Evolutionary conservation across 2,888 invertebrate genomes (phyloP).

Genomic region (Sesia bembeciformis): DNA sequence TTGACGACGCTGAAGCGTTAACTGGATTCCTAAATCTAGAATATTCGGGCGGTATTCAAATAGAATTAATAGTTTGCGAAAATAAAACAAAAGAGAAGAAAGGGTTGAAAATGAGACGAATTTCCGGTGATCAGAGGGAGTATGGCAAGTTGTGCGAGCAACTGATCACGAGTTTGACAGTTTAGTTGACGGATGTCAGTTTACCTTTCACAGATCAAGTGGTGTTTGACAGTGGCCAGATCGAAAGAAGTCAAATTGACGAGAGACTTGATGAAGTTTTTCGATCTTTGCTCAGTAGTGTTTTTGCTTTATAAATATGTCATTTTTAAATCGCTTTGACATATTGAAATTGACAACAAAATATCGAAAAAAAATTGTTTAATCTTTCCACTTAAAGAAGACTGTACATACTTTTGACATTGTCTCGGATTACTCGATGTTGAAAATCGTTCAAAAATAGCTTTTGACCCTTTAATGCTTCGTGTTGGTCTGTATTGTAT

Average conservation of each 20-base stretch:
- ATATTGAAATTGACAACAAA: neutral
- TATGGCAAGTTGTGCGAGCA: constrained; percentile 92
- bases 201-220: neutral
- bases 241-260: neutral
- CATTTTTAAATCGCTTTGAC: constrained; percentile 2
- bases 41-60: constrained; percentile 89
- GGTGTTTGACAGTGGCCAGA: neutral
- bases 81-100: constrained; percentile 82
- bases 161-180: constrained; percentile 88
- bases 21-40: constrained; percentile 78
- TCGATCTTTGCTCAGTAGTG: neutral
- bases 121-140: constrained; percentile 90
- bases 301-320: constrained; percentile 1
- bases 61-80: constrained; percentile 86
- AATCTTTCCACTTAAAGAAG: neutral
- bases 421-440: no score
- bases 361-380: neutral
- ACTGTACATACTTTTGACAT: neutral
- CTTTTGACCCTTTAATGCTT: no score
- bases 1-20: constrained; percentile 36
- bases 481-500: no score
- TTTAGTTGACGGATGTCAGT: constrained; percentile 43
- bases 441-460: no score
- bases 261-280: neutral
- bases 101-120: constrained; percentile 88